These are phyloP conservation scores for Scotopteryx bipunctaria DNA, from an alignment of 2,888 invertebrate genomes.

Conservation along the genomic window DNA sequence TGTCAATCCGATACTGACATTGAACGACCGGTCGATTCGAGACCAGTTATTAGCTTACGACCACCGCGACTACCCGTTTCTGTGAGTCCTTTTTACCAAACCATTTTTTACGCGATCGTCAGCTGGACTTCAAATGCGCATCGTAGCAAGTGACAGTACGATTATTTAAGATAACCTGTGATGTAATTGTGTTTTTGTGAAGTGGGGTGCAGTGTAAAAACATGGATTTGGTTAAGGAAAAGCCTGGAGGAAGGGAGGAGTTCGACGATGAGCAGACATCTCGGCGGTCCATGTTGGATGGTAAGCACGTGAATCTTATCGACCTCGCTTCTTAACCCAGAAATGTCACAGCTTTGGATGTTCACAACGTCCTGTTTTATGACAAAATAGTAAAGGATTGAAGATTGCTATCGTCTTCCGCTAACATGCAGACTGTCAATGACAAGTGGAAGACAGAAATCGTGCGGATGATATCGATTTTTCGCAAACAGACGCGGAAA, in stretches of 20 bases:
- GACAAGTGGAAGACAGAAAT: constrained; percentile 28
- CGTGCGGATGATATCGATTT: constrained; percentile 46
- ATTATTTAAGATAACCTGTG: constrained; percentile 46
- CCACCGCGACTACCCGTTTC: constrained; percentile 53
- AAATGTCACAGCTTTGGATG: background rate
- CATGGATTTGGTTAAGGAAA: constrained; percentile 72
- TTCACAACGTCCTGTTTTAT: constrained; percentile 6
- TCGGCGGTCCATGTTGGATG: constrained; percentile 78
- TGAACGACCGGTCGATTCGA: constrained; percentile 70
- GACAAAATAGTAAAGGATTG: constrained; percentile 37
- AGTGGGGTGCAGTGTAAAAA: constrained; percentile 49
- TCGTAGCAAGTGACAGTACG: constrained; percentile 52
- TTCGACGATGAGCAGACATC: constrained; percentile 69
- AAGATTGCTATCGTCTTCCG: constrained; percentile 37
- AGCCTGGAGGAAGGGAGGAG: constrained; percentile 57
- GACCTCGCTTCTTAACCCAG: constrained; percentile 2
- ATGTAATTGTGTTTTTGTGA: constrained; percentile 50
- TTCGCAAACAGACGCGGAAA: constrained; percentile 40
- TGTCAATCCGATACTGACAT: constrained; percentile 80
- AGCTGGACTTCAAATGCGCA: constrained; percentile 50
- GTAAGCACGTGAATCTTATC: constrained; percentile 51
- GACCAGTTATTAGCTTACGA: constrained; percentile 73
- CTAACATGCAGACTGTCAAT: constrained; percentile 35
- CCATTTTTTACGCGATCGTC: constrained; percentile 37
- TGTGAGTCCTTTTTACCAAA: constrained; percentile 37